A percentile compares a stretch with the other conserved stretches of the same genome.
Evolutionary conservation across 2,797 vertebrate genomes (phyloP).

Genomic region (Phalanger gymnotis): DNA sequence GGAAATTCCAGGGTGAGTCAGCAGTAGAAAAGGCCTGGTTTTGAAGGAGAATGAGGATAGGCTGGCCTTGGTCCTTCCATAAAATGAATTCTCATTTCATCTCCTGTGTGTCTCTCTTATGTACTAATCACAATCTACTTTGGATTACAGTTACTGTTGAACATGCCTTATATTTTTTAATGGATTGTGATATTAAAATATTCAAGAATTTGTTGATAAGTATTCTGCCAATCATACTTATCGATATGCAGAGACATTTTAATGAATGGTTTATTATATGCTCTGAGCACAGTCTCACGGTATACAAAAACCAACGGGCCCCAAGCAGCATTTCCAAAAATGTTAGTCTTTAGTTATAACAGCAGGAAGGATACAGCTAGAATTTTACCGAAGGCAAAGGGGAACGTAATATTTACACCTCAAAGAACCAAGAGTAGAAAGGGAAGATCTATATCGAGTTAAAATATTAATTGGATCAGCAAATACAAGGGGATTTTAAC

Average conservation of each 20-base stretch:
- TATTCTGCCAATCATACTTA: not conserved
- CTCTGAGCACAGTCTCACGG: not conserved
- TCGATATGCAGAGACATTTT: not conserved
- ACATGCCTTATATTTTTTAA: not conserved
- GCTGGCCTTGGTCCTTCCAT: not conserved
- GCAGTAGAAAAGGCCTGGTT: not conserved
- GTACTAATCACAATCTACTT: not conserved
- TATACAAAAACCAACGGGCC: not conserved
- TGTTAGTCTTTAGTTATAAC: not conserved
- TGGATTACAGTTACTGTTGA: not conserved
- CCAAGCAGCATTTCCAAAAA: not conserved
- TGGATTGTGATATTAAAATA: not conserved
- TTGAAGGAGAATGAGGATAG: not conserved
- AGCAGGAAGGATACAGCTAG: not conserved
- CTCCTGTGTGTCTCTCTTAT: not conserved
- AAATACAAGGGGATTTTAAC: not conserved
- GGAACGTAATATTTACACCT: not conserved
- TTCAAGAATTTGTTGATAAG: not conserved
- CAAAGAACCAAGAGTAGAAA: not conserved
- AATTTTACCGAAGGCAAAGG: not conserved
- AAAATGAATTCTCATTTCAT: not conserved
- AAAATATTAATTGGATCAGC: not conserved
- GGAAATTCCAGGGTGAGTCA: not conserved
- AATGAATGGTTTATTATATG: not conserved
- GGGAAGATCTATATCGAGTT: not conserved